A percentile compares a stretch with the other conserved stretches of the same genome.
These are phyloP conservation scores for Chouioia cunea DNA, from an alignment of 2,888 invertebrate genomes.

Conservation along the genomic window DNA sequence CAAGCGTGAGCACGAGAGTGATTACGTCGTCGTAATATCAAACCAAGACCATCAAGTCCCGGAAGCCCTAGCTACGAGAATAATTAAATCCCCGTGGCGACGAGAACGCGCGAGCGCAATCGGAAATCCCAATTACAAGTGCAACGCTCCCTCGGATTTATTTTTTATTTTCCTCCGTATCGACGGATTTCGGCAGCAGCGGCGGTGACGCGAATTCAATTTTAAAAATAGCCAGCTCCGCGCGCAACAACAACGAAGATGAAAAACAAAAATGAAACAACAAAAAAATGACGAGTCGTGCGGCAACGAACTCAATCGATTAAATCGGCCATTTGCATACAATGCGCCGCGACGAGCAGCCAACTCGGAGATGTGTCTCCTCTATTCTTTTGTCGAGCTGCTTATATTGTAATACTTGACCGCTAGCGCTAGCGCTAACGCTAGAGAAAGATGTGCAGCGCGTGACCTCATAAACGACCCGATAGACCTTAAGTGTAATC, in stretches of 20 bases:
- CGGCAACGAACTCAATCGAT: conserved; percentile 22
- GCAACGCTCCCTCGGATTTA: background rate
- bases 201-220: conserved; percentile 22
- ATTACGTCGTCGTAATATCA: conserved; percentile 53
- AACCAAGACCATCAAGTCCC: conserved; percentile 55
- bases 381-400: conserved; percentile 37
- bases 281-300: conserved; percentile 15
- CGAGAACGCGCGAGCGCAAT: conserved; percentile 44
- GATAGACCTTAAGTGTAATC: no score
- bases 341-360: conserved; percentile 32
- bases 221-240: conserved; percentile 4
- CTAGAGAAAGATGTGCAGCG: conserved; percentile 19
- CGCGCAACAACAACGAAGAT: no score
- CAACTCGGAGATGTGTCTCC: conserved; percentile 21
- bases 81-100: conserved; percentile 56
- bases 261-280: background rate
- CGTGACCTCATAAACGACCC: background rate
- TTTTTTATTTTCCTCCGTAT: conserved; percentile 2
- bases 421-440: background rate
- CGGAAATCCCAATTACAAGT: conserved; percentile 44
- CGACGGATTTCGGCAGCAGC: background rate
- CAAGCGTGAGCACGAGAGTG: conserved; percentile 49
- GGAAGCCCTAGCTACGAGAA: conserved; percentile 51
- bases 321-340: conserved; percentile 44
- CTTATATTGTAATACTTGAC: conserved; percentile 34